These are phyloP conservation scores for Myzus persicae DNA, from an alignment of 1,140 invertebrate genomes.

Conservation along the genomic window DNA sequence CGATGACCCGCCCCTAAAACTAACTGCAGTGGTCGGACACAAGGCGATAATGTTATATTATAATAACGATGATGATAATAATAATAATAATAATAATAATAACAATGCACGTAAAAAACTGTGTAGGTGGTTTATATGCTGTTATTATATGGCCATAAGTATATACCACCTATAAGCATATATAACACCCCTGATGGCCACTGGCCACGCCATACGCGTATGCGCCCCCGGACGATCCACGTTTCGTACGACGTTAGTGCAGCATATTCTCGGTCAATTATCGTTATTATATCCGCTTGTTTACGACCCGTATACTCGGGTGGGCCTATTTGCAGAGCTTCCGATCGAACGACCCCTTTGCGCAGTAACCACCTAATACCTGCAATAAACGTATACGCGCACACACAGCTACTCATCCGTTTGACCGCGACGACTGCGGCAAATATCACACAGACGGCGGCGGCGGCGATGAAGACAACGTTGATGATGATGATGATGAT, in stretches of 20 bases:
- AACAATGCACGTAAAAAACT: neutral
- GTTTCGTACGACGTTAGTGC: neutral
- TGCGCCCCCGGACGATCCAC: neutral
- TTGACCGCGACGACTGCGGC: neutral
- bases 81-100: neutral
- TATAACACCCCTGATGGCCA: neutral
- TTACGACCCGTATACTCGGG: constrained; percentile 14
- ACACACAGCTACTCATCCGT: neutral
- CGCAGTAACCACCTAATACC: neutral
- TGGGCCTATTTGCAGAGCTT: neutral
- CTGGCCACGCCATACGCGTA: constrained; percentile 44
- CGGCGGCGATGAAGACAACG: too few relatives aligned
- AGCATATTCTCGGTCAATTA: constrained; percentile 37
- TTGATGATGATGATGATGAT: neutral
- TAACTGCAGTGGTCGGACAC: neutral
- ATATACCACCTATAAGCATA: neutral
- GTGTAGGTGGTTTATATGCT: neutral
- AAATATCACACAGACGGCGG: neutral
- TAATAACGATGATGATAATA: constrained; percentile 6
- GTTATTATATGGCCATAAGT: neutral
- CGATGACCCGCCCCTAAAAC: neutral
- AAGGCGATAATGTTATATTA: constrained; percentile 9
- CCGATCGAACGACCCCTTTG: neutral
- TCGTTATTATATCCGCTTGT: constrained; percentile 42
- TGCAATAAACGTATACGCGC: neutral